Conservation (phyloP, 2,113 vertebrate genomes). For the Gallinago media region DNA sequence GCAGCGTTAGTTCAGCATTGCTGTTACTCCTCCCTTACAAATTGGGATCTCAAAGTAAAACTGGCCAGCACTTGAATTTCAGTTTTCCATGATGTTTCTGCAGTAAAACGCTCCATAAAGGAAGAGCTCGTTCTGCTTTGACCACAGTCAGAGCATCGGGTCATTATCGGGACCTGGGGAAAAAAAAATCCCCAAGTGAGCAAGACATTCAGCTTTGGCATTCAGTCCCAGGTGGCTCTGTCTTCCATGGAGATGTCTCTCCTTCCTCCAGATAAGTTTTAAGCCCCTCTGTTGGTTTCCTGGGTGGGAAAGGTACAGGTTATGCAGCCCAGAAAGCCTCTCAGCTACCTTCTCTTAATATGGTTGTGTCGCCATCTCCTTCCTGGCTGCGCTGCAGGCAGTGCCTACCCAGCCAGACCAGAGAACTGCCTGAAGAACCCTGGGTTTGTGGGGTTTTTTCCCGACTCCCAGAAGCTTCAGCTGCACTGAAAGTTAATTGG, state of each 20-base stretch:
- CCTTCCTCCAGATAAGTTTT: neutral
- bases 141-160: neutral
- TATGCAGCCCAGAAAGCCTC: neutral
- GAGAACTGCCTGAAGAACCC: neutral
- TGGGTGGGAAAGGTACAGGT: neutral
- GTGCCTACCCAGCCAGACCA: neutral
- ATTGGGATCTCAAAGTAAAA: neutral
- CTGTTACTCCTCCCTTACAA: neutral
- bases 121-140: neutral
- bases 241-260: neutral
- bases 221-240: neutral
- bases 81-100: neutral
- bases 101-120: neutral
- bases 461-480: neutral
- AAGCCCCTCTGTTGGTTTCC: neutral
- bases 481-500: neutral
- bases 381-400: neutral
- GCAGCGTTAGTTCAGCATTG: neutral
- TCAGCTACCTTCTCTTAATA: neutral
- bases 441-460: rapidly evolving
- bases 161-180: neutral
- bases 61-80: neutral
- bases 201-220: neutral
- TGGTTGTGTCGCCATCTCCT: neutral
- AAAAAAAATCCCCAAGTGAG: neutral